A percentile compares a stretch with the other conserved stretches of the same genome.
These are phyloP conservation scores for Paraplagusia blochii DNA, from an alignment of 2,113 vertebrate species.

Conservation along the genomic window DNA sequence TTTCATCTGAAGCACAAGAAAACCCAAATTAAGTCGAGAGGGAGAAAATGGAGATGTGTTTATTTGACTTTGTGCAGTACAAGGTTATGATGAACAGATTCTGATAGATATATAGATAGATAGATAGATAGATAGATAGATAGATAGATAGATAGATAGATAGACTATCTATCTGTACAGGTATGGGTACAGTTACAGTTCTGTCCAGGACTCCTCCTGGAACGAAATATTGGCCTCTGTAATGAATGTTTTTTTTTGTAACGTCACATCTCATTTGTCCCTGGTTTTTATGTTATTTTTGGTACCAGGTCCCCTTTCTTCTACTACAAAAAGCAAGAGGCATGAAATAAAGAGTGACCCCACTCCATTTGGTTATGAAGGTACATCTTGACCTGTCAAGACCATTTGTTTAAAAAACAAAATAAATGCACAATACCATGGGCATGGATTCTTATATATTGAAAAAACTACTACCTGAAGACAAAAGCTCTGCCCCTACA, in stretches of 20 bases:
- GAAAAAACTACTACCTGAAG: not conserved
- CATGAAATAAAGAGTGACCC: conserved; percentile 94
- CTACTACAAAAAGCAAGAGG: conserved; percentile 88
- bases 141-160: no score
- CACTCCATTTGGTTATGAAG: conserved; percentile 91
- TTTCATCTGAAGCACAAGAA: no score
- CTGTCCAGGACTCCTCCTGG: no score
- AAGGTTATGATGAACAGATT: no score
- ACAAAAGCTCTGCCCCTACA: not conserved
- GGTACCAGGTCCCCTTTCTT: conserved; percentile 82
- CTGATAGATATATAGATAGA: no score
- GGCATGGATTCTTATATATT: not conserved
- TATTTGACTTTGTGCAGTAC: no score
- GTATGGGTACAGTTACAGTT: no score
- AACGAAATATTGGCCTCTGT: no score
- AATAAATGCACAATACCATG: not conserved
- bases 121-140: no score
- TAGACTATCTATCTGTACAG: no score
- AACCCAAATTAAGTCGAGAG: no score
- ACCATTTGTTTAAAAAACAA: not conserved
- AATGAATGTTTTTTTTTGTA: not conserved
- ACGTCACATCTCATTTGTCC: conserved; percentile 1
- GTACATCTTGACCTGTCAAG: conserved; percentile 65
- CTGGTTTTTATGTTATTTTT: conserved; percentile 23
- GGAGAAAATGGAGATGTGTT: no score